Evolutionary conservation across 2,888 invertebrate genomes (phyloP), one percentile per base, ranked within the genome.

Genomic region (Latrodectus elegans): DNA sequence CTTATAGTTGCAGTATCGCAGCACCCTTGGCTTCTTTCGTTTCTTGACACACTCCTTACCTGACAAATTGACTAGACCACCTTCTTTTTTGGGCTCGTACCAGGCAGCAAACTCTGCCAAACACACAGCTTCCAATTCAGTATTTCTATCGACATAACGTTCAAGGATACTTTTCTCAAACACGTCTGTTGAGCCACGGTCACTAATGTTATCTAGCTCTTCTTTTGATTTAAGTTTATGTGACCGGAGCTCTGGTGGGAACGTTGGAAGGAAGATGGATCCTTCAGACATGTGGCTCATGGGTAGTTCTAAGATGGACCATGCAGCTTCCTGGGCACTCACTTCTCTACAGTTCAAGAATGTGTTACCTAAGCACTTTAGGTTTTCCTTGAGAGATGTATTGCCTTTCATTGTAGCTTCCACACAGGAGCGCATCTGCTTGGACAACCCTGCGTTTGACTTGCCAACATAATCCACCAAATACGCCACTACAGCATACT

Each of bases 401-500:
- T 91, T 90, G 51, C 90, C 91, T 51, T 89, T 78, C 67, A 86
- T 88, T 8, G 88, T 88, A 75, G 92, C 91, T 77, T 90, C 88
- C 0, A 89, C 79, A 8, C 90, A 90, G 52, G 90, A 90, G 64
- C 90, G 74, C 6, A 89, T 53, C 17, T 88, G 26, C 9, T 65
- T 65, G 17, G 88, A 87, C 81, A 90, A 87, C 14, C 89, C 89
- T 22, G 84, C 55, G 11, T 84, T 60, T 9, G 81, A 52, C 65
- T 90, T 90, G n/a, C 87, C 89, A 22, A 90, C 85, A 70, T 90
- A 90, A 17, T 88, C 73, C 8, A 84, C 90, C 60, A 92, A 91
- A 83, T 92, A 92, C 17, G 90, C 87, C 11, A 91, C 90, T 83
- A 91, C 91, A 71, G 91, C 91, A 90, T 91, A 92, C 60, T 90